Evolutionary conservation across 1,140 invertebrate genomes (phyloP).

Genomic region (Euglossa dilemma): DNA sequence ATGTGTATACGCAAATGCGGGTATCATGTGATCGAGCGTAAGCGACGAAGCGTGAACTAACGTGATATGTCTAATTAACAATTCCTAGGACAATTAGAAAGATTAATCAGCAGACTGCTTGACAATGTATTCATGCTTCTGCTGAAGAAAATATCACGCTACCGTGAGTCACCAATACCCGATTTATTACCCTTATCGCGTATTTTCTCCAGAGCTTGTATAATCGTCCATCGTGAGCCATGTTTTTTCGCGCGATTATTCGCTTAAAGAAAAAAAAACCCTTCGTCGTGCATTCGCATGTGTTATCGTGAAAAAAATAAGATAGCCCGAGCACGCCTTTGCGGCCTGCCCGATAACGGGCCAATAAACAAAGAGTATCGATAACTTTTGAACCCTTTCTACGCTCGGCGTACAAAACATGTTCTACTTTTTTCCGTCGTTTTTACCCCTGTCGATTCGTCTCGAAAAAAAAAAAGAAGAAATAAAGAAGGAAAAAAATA

Average conservation of each 20-base stretch:
- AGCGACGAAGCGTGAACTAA: background rate
- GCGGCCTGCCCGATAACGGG: slow-evolving; percentile 50
- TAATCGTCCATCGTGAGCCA: background rate
- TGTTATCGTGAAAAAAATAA: slow-evolving; percentile 44
- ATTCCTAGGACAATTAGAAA: slow-evolving; percentile 6
- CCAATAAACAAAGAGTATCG: slow-evolving; percentile 60
- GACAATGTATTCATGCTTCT: slow-evolving; percentile 4
- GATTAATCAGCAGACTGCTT: background rate
- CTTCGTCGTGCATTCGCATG: slow-evolving; percentile 16
- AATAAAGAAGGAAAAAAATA: background rate
- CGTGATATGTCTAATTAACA: slow-evolving; percentile 53
- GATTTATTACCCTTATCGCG: slow-evolving; percentile 19
- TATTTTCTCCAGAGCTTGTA: slow-evolving; percentile 23
- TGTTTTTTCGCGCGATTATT: slow-evolving; percentile 9
- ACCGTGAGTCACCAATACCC: slow-evolving; percentile 8
- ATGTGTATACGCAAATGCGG: background rate
- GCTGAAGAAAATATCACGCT: background rate
- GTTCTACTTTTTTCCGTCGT: background rate
- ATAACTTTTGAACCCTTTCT: slow-evolving; percentile 66
- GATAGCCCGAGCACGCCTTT: slow-evolving; percentile 34
- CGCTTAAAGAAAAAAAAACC: background rate
- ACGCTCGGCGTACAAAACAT: slow-evolving; percentile 35
- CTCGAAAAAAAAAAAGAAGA: no score
- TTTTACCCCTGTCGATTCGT: background rate
- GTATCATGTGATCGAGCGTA: background rate